Conservation (phyloP, 2,113 vertebrate species). For the Thermophis baileyi region DNA sequence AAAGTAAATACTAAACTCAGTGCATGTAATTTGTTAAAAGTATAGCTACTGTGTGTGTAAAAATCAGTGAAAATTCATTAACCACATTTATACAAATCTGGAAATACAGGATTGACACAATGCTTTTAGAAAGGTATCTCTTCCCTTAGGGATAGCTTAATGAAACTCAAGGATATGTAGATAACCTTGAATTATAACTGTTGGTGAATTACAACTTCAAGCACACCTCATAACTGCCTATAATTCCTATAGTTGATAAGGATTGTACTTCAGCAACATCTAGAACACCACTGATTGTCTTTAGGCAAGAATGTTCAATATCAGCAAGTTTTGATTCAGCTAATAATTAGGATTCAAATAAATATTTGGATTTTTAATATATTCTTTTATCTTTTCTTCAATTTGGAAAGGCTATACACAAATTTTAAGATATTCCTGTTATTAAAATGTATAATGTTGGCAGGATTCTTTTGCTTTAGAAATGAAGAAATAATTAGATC, state of each 20-base stretch:
- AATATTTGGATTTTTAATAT: background rate
- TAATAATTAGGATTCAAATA: background rate
- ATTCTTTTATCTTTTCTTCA: background rate
- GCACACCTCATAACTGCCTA: background rate
- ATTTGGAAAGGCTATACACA: background rate
- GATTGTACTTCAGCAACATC: background rate
- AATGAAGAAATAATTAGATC: background rate
- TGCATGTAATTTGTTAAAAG: background rate
- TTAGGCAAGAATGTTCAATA: background rate
- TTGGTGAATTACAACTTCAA: background rate
- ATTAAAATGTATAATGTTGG: background rate
- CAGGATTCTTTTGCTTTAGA: background rate
- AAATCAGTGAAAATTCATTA: background rate
- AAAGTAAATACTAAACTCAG: background rate
- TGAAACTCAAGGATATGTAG: background rate
- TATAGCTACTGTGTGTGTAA: background rate
- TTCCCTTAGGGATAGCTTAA: background rate
- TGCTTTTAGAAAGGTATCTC: background rate
- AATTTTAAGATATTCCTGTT: background rate
- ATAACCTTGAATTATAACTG: background rate
- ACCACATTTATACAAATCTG: background rate
- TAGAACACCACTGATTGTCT: background rate
- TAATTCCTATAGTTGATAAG: background rate
- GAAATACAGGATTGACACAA: background rate
- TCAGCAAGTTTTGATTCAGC: background rate